Evolutionary conservation across 2,113 vertebrate genomes (phyloP).

Genomic region (Coreoperca whiteheadi): DNA sequence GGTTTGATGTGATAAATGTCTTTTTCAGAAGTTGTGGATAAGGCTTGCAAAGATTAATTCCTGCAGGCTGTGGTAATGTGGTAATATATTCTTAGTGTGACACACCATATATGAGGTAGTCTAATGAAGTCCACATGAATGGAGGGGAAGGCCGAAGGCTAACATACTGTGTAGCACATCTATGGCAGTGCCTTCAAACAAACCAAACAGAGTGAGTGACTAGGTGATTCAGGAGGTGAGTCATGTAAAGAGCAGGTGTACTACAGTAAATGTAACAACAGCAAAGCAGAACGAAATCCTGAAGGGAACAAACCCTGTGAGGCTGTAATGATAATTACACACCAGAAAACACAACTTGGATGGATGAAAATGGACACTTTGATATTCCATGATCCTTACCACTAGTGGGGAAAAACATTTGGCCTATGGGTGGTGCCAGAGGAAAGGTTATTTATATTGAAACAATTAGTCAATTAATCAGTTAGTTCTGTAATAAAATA

Average conservation of each 20-base stretch:
- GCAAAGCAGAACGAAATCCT: neutral
- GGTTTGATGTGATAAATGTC: slow-evolving; percentile 18
- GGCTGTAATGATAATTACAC: neutral
- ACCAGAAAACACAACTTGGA: neutral
- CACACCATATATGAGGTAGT: slow-evolving; percentile 41
- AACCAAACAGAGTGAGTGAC: neutral
- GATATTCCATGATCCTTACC: neutral
- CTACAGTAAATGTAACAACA: neutral
- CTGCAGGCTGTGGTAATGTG: slow-evolving; percentile 15
- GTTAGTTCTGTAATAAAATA: neutral
- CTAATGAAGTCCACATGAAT: slow-evolving; percentile 55
- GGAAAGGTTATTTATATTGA: neutral
- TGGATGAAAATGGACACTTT: neutral
- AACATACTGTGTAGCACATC: slow-evolving; percentile 5
- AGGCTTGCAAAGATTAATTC: slow-evolving; percentile 41
- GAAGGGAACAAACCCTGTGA: neutral
- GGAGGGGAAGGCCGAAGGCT: neutral
- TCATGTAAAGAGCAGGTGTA: slow-evolving; percentile 10
- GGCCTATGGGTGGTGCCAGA: slow-evolving; percentile 7
- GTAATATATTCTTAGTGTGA: slow-evolving; percentile 29
- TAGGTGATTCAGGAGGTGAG: neutral
- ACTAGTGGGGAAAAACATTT: neutral
- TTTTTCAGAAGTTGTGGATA: slow-evolving; percentile 16
- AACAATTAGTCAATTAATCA: neutral
- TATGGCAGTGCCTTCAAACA: neutral